A percentile compares a stretch with the other conserved stretches of the same genome.
Conservation (phyloP, 2,113 vertebrate species). For the Hylia prasina region DNA sequence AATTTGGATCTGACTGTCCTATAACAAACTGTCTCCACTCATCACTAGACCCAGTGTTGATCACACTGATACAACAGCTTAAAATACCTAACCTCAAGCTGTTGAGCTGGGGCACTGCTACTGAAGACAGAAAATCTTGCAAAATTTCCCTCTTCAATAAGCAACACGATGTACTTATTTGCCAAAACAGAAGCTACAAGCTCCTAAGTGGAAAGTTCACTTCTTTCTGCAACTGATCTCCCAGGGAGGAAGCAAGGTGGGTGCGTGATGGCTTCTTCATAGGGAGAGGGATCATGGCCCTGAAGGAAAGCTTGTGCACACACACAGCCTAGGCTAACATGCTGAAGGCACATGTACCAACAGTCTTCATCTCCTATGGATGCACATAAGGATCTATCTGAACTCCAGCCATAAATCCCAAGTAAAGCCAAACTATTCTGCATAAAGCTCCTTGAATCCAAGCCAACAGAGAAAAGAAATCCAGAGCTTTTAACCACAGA, state of each 20-base stretch:
- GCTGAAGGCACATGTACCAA: rapidly evolving
- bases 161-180: background rate
- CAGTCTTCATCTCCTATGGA: background rate
- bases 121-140: background rate
- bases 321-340: rapidly evolving
- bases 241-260: rapidly evolving
- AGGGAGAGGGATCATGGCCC: background rate
- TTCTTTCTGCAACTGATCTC: background rate
- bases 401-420: background rate
- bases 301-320: background rate
- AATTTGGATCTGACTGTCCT: background rate
- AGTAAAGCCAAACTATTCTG: background rate
- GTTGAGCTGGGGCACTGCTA: background rate
- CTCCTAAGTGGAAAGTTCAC: background rate
- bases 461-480: background rate
- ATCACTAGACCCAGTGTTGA: background rate
- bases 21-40: background rate
- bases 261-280: background rate
- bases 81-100: background rate
- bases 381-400: background rate
- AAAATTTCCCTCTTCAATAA: background rate
- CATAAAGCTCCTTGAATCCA: background rate
- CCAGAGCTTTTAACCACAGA: conserved; percentile 8
- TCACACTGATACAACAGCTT: background rate
- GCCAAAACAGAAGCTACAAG: background rate